phyloP scores from a whole-genome alignment of 1,140 invertebrate genomes.

The Ceratina australensis region DNA sequence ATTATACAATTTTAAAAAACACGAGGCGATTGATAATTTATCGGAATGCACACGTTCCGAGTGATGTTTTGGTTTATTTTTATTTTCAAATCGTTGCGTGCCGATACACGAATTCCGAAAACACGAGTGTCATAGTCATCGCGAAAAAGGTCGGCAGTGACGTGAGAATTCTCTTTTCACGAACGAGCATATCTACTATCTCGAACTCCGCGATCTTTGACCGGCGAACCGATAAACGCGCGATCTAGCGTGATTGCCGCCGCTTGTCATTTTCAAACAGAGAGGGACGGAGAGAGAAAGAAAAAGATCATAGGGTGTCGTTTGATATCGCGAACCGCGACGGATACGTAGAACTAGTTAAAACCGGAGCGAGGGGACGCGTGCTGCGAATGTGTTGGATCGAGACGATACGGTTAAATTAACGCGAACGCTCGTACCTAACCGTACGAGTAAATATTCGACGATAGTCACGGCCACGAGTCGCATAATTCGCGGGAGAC shows the following conservation, averaged over 20 bases:
- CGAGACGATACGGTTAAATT: slow-evolving; percentile 39
- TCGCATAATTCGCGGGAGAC: not conserved
- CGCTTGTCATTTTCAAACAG: too few species aligned
- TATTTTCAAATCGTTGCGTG: not conserved
- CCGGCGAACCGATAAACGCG: not conserved
- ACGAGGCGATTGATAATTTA: too few species aligned
- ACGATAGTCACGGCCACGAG: not conserved
- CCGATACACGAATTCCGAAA: too few species aligned
- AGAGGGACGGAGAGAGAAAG: not conserved
- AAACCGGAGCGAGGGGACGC: slow-evolving; percentile 25
- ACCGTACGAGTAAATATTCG: not conserved
- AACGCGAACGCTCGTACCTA: slow-evolving; percentile 6
- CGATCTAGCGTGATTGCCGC: too few species aligned
- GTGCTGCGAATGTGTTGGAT: not conserved
- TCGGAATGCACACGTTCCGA: too few species aligned
- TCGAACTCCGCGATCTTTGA: not conserved
- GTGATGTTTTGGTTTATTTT: not conserved
- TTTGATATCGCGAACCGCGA: slow-evolving; percentile 29
- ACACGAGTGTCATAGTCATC: too few species aligned
- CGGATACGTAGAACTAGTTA: slow-evolving; percentile 51
- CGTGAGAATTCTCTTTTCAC: not conserved
- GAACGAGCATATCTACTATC: not conserved
- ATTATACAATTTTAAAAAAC: too few species aligned
- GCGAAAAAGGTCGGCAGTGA: not conserved
- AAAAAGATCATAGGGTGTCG: not conserved